Base-by-base conservation (phyloP, 2,888 invertebrate genomes). In the Leptopilina syphax region DNA sequence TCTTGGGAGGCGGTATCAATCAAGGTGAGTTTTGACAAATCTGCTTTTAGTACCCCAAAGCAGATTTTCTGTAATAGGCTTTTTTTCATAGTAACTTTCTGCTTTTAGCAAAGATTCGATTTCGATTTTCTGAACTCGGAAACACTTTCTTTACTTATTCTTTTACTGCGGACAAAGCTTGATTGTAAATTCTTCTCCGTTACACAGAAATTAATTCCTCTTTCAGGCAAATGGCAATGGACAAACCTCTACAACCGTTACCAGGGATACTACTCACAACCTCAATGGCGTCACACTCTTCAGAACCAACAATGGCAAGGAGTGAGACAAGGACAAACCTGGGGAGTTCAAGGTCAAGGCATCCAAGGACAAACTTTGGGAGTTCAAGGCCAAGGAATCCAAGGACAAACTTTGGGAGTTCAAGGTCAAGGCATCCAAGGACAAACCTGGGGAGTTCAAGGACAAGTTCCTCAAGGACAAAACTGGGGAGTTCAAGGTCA, bases 241-340 rank as follows among this genome's bases (percentile, higher is more conserved):
- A 86, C 87, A 50, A 87, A 89, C 77, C 84, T 88, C 66, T 89
- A 89, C 87, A 87, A 86, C 57, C 77, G 34, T 34, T 70, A 47
- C 70, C 63, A 77, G 27, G 50, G 57, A 12, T 70, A 77, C 44
- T 80, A 82, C 54, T 77, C 79, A 0, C 67, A 66, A 18, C 81
- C 80, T 8, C 80, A 84, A 65, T 77, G 70, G 41, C 79, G 77
- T 12, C 77, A 76, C 63, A 63, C 18, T 24, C 63, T 63, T 24
- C 63, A 8, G 0, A 24, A 24, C 1, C 63, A 63, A 63, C 63
- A 63, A 24, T 7, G 60, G 5, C 60, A 60, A 50, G 34, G 34
- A 34, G 10, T 50, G 0, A 10, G 10, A 10, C 50, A 50, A 50
- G 50, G 50, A 10, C 24, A 63, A 63, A 63, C 9, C n/a, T 63